Conservation (phyloP, 2,888 invertebrate genomes). For the Flexamia atlantica region DNA sequence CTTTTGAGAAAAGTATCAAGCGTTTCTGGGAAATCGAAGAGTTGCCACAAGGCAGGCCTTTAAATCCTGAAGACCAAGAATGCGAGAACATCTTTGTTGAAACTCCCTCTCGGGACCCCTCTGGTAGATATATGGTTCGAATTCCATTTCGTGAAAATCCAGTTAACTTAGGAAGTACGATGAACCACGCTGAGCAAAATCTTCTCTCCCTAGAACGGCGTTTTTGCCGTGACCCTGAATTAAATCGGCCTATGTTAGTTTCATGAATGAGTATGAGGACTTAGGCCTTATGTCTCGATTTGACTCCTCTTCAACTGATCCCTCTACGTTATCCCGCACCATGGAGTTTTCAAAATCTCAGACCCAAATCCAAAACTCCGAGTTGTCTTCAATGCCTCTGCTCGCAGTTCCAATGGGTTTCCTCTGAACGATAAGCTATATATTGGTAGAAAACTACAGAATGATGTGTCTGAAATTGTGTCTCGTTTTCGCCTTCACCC, state of each 20-base stretch:
- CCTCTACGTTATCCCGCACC: not conserved
- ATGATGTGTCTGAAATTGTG: not conserved
- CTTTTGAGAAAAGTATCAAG: too few species aligned
- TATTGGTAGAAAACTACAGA: not conserved
- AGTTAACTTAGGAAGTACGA: too few species aligned
- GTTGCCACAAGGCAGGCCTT: too few species aligned
- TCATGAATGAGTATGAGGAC: too few species aligned
- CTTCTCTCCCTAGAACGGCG: not conserved
- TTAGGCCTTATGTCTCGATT: not conserved
- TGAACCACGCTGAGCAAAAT: not conserved
- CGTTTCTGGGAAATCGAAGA: too few species aligned
- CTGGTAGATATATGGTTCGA: too few species aligned
- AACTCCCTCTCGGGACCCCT: not conserved
- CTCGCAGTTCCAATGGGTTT: not conserved
- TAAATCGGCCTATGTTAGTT: too few species aligned
- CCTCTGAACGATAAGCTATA: not conserved
- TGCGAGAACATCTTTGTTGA: not conserved
- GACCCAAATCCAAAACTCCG: too few species aligned
- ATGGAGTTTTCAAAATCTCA: slow-evolving; percentile 3
- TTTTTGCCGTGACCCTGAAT: not conserved
- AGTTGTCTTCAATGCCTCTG: too few species aligned
- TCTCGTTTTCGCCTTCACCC: too few species aligned
- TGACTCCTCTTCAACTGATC: not conserved
- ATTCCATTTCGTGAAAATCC: too few species aligned
- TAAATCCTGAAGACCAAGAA: not conserved